Percentiles rank a stretch among this genome's conserved stretches.
These are phyloP conservation scores for Noturus placidus DNA, from an alignment of 2,113 vertebrate genomes.

Conservation along the genomic window DNA sequence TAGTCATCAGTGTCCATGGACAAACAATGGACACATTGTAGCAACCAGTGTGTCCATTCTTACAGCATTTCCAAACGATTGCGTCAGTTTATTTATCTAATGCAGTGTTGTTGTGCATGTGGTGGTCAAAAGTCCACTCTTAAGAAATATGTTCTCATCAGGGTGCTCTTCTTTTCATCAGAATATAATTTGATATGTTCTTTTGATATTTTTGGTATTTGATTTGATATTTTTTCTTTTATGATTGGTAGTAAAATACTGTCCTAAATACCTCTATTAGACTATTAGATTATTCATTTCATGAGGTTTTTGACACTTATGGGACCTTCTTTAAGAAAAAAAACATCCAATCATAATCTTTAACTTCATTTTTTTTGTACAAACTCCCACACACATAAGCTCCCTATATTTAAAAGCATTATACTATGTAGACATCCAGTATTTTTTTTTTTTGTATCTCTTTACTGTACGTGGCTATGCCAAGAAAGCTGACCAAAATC, in stretches of 20 bases:
- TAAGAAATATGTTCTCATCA: neutral
- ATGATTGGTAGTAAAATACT: neutral
- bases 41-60: neutral
- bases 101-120: neutral
- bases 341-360: neutral
- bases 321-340: neutral
- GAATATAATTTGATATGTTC: neutral
- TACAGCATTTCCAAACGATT: conserved; percentile 1
- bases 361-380: neutral
- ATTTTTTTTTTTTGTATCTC: no score
- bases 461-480: neutral
- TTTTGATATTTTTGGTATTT: neutral
- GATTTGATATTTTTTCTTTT: neutral
- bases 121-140: conserved; percentile 8
- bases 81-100: conserved; percentile 2
- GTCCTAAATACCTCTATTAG: neutral
- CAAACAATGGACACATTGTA: no score
- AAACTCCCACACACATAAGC: neutral
- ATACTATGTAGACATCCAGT: neutral
- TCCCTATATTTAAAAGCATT: neutral
- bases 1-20: neutral
- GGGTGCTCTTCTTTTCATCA: neutral
- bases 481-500: neutral
- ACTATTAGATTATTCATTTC: neutral
- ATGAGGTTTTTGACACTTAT: no score